Base-by-base conservation (phyloP, 2,888 invertebrate genomes). In the Lasioglossum leucozonium region DNA sequence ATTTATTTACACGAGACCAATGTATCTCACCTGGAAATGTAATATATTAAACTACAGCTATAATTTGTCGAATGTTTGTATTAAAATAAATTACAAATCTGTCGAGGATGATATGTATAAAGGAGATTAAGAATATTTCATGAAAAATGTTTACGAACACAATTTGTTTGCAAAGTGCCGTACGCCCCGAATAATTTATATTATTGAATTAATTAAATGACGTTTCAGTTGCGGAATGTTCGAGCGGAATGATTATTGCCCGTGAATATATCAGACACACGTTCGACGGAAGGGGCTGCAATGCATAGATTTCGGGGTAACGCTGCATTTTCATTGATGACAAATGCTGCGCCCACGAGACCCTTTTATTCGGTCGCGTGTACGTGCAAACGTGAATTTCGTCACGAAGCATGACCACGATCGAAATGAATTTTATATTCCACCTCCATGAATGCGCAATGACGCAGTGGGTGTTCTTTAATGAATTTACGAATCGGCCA, bases 261-360 rank as follows among this genome's bases (percentile, higher is more conserved):
- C 8, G 42, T 26, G 42, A 58, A 47, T 44, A 69, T 71, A 69
- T 71, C 42, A 26, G 71, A 69, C 58, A 22, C 55, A 26, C 18
- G 26, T 47, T 30, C 71, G 62, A 72, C 47, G 62, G 40, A 72
- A 78, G 42, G 8, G 51, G 44, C 72, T 34, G 77, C 51, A 18
- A 72, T 51, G 78, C 72, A 81, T 78, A 67, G 81, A 78, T 81
- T 78, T 77, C 37, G 40, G 37, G 40, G 69, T 34, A 78, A 73
- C 67, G 67, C 42, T 44, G 72, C 72, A 44, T 67, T 79, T 79
- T 78, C 81, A 78, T 73, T 55, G 79, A 69, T 78, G 78, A 78
- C 72, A 73, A 81, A 81, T 81, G 79, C 81, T 11, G 16, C 22
- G 47, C 42, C 51, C 40, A 26, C 71, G 78, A 67, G 40, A 47